phyloP scores from a whole-genome alignment of 2,113 vertebrate species.

The Toxostoma redivivum region DNA sequence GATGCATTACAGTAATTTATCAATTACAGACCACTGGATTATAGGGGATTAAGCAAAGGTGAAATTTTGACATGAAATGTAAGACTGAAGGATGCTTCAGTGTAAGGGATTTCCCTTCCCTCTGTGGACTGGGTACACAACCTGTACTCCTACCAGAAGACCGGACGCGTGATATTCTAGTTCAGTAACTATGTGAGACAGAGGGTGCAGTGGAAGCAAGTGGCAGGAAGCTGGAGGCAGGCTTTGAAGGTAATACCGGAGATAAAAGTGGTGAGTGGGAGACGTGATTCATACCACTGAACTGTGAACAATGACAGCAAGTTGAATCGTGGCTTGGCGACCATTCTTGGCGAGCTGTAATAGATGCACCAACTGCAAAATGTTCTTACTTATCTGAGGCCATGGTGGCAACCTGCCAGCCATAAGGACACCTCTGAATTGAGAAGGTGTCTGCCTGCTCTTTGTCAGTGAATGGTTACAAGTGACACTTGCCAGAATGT shows the following conservation, averaged over 20 bases:
- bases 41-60: not conserved
- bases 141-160: not conserved
- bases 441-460: not conserved
- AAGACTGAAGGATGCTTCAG: not conserved
- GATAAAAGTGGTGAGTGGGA: slow-evolving; percentile 30
- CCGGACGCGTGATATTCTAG: not conserved
- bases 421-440: not conserved
- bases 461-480: not conserved
- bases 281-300: slow-evolving; percentile 2
- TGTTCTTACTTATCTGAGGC: not conserved
- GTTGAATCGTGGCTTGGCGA: not conserved
- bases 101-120: not conserved
- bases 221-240: slow-evolving; percentile 37
- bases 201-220: not conserved
- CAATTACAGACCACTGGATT: not conserved
- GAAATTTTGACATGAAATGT: not conserved
- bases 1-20: not conserved
- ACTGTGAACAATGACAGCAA: not conserved
- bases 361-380: not conserved
- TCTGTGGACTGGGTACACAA: not conserved
- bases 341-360: not conserved
- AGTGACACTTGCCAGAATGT: not conserved
- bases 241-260: slow-evolving; percentile 34
- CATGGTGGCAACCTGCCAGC: not conserved
- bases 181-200: not conserved